Conservation (phyloP, 2,888 invertebrate species). For the Nemapogon koenigi region DNA sequence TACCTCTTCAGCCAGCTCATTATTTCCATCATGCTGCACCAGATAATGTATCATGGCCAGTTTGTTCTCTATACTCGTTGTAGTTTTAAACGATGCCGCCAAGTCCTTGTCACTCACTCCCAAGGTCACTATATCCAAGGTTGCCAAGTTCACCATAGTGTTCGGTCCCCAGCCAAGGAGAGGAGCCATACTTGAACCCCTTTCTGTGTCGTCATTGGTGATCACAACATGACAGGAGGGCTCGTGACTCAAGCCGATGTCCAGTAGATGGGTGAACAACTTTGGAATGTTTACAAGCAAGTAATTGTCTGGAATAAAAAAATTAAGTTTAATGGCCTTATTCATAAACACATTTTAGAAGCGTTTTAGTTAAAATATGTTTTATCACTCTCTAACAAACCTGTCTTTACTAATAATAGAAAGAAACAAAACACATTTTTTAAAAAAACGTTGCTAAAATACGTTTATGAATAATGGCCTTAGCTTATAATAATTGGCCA, state of each 20-base stretch:
- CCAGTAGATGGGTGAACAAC: constrained; percentile 83
- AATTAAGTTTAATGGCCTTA: neutral
- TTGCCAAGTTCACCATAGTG: constrained; percentile 70
- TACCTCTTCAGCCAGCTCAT: constrained; percentile 77
- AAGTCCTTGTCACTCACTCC: constrained; percentile 71
- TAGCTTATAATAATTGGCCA: too few relatives aligned
- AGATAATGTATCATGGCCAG: constrained; percentile 84
- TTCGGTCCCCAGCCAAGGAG: constrained; percentile 61
- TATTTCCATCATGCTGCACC: constrained; percentile 77
- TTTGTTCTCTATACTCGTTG: constrained; percentile 72
- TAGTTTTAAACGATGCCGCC: constrained; percentile 71
- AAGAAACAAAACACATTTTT: too few relatives aligned
- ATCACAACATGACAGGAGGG: constrained; percentile 82
- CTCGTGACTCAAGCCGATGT: constrained; percentile 83
- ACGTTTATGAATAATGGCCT: too few relatives aligned
- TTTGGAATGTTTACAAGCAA: constrained; percentile 84
- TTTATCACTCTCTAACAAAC: too few relatives aligned
- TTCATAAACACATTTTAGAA: too few relatives aligned
- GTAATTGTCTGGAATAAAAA: constrained; percentile 69
- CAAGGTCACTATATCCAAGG: constrained; percentile 74
- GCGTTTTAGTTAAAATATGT: too few relatives aligned
- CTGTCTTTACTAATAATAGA: too few relatives aligned
- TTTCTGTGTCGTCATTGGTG: constrained; percentile 62
- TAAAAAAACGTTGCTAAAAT: too few relatives aligned
- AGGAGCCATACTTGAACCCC: constrained; percentile 72